These are phyloP conservation scores for Epizoanthus scotinus DNA, from an alignment of 92 coral and sea anemone species.

Conservation along the genomic window DNA sequence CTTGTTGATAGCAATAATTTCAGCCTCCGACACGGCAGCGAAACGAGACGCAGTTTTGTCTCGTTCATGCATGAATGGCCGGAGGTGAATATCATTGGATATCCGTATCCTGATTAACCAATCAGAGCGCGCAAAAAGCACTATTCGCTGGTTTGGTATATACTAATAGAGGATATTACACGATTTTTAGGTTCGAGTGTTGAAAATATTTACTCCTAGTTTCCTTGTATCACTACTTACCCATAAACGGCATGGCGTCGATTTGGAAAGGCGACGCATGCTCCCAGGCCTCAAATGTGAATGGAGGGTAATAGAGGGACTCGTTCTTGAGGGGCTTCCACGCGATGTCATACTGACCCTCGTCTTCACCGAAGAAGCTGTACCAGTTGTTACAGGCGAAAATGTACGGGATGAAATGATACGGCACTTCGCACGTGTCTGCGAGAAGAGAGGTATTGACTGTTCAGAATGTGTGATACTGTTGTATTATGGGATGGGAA, in stretches of 20 bases:
- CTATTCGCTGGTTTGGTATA: no score
- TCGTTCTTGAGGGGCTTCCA: constrained; percentile 88
- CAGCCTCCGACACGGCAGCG: no score
- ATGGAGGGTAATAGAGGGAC: constrained; percentile 77
- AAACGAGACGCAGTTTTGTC: no score
- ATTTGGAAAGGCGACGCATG: constrained; percentile 62
- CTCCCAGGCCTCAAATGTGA: constrained; percentile 88
- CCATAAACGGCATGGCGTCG: constrained; percentile 77
- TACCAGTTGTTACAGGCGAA: constrained; percentile 72
- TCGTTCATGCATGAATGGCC: no score
- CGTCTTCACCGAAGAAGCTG: constrained; percentile 73
- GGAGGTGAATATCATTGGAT: no score
- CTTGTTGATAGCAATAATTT: no score
- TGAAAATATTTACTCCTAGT: no score
- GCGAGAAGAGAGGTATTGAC: background rate
- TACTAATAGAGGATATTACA: no score
- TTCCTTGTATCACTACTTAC: constrained; percentile 41
- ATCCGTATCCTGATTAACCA: no score
- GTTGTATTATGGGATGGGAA: no score
- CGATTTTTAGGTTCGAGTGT: no score
- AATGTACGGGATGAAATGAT: constrained; percentile 47
- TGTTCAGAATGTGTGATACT: background rate
- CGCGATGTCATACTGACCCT: constrained; percentile 78
- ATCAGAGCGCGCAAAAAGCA: no score
- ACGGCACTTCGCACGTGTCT: constrained; percentile 75